Percentiles rank a stretch among this genome's conserved stretches.
Evolutionary conservation across 2,797 vertebrate species (phyloP).

Genomic region (Calcarius lapponicus): DNA sequence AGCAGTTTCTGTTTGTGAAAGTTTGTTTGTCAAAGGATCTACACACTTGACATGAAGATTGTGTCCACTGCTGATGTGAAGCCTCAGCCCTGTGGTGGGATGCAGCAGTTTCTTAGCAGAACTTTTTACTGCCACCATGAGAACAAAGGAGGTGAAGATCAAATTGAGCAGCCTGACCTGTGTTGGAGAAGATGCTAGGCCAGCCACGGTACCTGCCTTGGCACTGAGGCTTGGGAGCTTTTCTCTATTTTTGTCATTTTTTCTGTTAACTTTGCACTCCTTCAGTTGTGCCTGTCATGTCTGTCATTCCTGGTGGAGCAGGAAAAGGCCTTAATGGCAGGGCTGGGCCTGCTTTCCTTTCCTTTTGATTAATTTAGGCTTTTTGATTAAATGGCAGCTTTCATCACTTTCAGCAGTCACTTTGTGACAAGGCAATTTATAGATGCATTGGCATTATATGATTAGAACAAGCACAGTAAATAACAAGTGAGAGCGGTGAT

Average conservation of each 20-base stretch:
- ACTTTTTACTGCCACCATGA: neutral
- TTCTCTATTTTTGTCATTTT: neutral
- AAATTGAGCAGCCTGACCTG: neutral
- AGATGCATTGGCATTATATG: constrained; percentile 58
- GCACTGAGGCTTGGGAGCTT: neutral
- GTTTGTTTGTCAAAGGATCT: neutral
- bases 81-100: neutral
- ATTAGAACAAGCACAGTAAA: constrained; percentile 66
- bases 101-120: neutral
- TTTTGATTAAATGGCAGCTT: constrained; percentile 75
- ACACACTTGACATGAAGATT: neutral
- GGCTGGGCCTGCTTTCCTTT: neutral
- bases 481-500: constrained; percentile 46
- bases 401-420: constrained; percentile 60
- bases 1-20: neutral
- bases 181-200: neutral
- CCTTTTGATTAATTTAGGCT: constrained; percentile 66
- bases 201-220: accelerated
- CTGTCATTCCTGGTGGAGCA: neutral
- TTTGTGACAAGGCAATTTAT: constrained; percentile 74
- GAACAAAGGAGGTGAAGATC: neutral
- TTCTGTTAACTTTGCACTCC: neutral
- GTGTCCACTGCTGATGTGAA: neutral
- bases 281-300: neutral
- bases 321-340: neutral